A percentile compares a stretch with the other conserved stretches of the same genome.
These are phyloP conservation scores for Drosophila repletoides DNA, from an alignment of 1,140 invertebrate genomes.

Conservation along the genomic window DNA sequence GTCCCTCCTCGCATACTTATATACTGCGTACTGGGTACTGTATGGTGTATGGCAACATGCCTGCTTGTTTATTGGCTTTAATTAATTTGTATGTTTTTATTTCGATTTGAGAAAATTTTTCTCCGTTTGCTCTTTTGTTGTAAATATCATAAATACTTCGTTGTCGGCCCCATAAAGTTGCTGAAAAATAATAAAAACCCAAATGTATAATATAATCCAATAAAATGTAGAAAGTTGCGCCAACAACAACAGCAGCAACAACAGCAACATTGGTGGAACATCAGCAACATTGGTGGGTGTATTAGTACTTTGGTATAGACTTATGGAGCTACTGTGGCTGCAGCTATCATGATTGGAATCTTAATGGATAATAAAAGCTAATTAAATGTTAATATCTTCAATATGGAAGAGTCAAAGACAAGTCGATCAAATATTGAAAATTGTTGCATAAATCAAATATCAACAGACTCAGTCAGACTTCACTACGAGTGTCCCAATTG, in stretches of 20 bases:
- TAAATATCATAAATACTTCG: conserved; percentile 79
- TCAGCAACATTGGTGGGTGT: conserved; percentile 61
- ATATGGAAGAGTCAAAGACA: conserved; percentile 12
- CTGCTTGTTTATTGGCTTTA: conserved; percentile 71
- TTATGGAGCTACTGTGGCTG: conserved; percentile 46
- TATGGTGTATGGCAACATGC: conserved; percentile 46
- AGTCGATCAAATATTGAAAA: conserved; percentile 60
- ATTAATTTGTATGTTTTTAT: conserved; percentile 81
- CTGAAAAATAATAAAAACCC: conserved; percentile 57
- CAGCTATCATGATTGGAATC: conserved; percentile 62
- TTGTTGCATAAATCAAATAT: conserved; percentile 62
- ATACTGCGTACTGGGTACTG: background rate
- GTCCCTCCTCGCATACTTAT: background rate
- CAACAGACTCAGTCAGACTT: too few relatives aligned
- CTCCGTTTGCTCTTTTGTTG: conserved; percentile 54
- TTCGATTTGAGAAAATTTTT: conserved; percentile 65
- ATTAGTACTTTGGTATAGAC: background rate
- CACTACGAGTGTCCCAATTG: conserved; percentile 15
- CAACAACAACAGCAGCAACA: conserved; percentile 10
- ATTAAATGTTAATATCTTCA: conserved; percentile 57
- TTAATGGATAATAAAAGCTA: conserved; percentile 72
- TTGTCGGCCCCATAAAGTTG: conserved; percentile 55
- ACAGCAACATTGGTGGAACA: too few relatives aligned
- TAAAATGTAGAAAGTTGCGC: conserved; percentile 56
- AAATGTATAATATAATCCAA: conserved; percentile 33